Evolutionary conservation across 2,797 vertebrate genomes (phyloP).

Genomic region (Cyclura pinguis): DNA sequence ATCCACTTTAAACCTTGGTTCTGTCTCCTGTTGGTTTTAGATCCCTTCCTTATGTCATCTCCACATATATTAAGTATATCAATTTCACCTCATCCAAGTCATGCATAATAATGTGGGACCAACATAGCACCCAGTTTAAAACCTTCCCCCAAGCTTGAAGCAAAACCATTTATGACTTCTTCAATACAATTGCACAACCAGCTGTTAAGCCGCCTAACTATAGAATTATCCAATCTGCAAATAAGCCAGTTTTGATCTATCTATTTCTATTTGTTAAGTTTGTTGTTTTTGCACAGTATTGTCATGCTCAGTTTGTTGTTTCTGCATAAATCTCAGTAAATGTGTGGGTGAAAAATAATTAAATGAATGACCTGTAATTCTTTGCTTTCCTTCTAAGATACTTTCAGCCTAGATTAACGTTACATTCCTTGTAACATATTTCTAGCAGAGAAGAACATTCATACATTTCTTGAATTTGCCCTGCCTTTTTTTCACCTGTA

Average conservation of each 20-base stretch:
- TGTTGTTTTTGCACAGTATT: background rate
- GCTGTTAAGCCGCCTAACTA: background rate
- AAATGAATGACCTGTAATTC: background rate
- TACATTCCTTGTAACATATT: slow-evolving; percentile 3
- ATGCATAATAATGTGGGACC: background rate
- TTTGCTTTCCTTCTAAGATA: slow-evolving; percentile 9
- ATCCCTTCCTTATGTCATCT: background rate
- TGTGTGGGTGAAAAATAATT: background rate
- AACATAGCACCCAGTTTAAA: background rate
- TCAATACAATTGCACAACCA: background rate
- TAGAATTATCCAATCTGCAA: background rate
- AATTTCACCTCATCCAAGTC: background rate
- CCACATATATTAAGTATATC: background rate
- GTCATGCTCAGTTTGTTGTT: background rate
- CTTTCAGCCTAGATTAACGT: background rate
- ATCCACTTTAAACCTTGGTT: background rate
- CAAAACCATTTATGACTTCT: background rate
- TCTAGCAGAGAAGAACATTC: background rate
- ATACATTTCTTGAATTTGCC: background rate
- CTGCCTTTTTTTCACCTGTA: background rate
- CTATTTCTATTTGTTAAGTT: slow-evolving; percentile 7
- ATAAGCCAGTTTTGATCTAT: background rate
- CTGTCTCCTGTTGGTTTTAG: background rate
- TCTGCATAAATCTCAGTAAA: background rate
- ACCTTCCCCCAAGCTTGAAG: background rate